A percentile compares a stretch with the other conserved stretches of the same genome.
Evolutionary conservation across 2,113 vertebrate species (phyloP).

Genomic region (Setophaga coronata): DNA sequence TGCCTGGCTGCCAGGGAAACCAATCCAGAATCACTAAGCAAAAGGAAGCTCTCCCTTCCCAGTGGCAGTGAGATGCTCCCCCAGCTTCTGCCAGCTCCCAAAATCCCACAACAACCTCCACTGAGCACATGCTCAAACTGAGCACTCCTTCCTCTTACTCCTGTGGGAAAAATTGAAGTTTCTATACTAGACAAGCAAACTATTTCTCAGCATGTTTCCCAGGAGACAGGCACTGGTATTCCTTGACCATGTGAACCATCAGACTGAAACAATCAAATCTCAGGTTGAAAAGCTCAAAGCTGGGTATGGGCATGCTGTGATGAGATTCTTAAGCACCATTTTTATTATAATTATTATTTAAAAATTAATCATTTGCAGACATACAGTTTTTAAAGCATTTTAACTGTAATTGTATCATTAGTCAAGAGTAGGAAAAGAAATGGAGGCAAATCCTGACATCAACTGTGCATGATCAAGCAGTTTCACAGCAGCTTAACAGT

Average conservation of each 20-base stretch:
- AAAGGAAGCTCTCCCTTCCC: background rate
- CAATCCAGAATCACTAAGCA: background rate
- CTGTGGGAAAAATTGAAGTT: background rate
- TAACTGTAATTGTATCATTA: background rate
- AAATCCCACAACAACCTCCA: background rate
- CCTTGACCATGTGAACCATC: background rate
- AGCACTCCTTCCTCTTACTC: background rate
- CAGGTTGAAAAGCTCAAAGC: background rate
- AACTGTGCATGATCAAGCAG: slow-evolving; percentile 4
- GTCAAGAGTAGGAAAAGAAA: background rate
- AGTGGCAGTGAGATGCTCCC: background rate
- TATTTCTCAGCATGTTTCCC: background rate
- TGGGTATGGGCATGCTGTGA: background rate
- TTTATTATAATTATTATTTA: background rate
- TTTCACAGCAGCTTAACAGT: background rate
- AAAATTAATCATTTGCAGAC: background rate
- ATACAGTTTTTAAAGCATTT: background rate
- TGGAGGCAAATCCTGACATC: slow-evolving; percentile 45
- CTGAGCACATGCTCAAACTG: background rate
- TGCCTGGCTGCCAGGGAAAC: slow-evolving; percentile 31
- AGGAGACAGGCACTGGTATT: background rate
- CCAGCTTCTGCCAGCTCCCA: background rate
- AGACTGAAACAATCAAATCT: background rate
- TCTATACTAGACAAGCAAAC: background rate
- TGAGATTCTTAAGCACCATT: background rate